Evolutionary conservation across 2,888 invertebrate species (phyloP), one percentile per base, ranked within the genome.

Genomic region (Hirudinaria manillensis): DNA sequence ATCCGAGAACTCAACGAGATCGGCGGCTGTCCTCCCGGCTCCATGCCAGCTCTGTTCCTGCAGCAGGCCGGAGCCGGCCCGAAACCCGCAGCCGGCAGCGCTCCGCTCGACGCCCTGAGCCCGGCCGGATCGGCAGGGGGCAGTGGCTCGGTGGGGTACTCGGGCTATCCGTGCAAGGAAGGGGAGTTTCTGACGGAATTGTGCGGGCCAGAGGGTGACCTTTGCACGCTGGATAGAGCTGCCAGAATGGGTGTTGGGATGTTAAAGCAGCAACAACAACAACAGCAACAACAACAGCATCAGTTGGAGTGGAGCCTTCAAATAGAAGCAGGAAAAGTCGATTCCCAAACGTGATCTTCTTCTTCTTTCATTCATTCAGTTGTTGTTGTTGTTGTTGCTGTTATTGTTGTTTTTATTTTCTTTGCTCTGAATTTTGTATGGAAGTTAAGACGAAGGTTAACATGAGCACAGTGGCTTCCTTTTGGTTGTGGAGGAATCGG

Each of bases 1-100:
- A 83, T 83, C 56, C 82, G 82, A 77, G 82, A 83, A 76, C 76
- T 83, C 24, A 83, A 83, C 79, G 82, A 81, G 45, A 77, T 72
- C 24, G 66, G 65, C 0, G 66, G 38, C 36, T 36, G 36, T 1
- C 24, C 51, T 32, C 34, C 61, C 3, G n/a, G 36, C 36, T 3
- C 16, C 53, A 16, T 27, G 0, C 72, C 27, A 16, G 61, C 61
- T 1, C 21, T 32, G 21, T 34, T 2, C 56, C n/a, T 21, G 2
- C 36, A 34, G 13, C 27, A 45, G 38, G 45, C n/a, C 24, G 24
- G 45, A 21, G 29, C 7, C 10, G 51, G 24, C 13, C 24, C 19
- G 53, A 53, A 24, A 16, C n/a, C 38, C 7, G 24, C 55, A 4
- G 24, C 55, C 27, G 53, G 53, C 16, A 24, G 29, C n/a, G 24